phyloP scores from a whole-genome alignment of 2,797 vertebrate genomes.

The Kryptopterus vitreolus region DNA sequence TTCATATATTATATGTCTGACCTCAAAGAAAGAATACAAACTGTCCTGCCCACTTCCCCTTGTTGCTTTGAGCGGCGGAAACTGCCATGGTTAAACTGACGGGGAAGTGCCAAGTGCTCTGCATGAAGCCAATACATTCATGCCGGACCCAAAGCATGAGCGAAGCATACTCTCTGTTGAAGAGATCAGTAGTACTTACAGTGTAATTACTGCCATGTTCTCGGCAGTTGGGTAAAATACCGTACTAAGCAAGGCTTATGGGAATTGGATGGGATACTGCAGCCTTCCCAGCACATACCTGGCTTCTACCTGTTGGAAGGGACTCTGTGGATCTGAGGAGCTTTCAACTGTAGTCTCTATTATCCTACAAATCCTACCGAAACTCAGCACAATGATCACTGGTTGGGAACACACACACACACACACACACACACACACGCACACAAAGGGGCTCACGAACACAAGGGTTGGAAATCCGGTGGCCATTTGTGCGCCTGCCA shows the following conservation, averaged over 20 bases:
- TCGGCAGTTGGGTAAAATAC: slow-evolving; percentile 61
- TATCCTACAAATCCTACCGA: slow-evolving; percentile 61
- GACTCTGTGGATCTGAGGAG: slow-evolving; percentile 61
- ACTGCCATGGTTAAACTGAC: slow-evolving; percentile 50
- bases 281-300: slow-evolving; percentile 58
- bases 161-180: slow-evolving; percentile 58
- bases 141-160: slow-evolving; percentile 59
- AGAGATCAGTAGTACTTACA: slow-evolving; percentile 59
- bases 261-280: slow-evolving; percentile 56
- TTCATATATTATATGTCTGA: slow-evolving; percentile 56
- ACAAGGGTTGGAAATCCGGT: background rate
- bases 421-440: slow-evolving; percentile 11
- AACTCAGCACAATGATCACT: slow-evolving; percentile 44
- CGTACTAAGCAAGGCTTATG: slow-evolving; percentile 57
- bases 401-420: slow-evolving; percentile 31
- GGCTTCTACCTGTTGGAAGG: slow-evolving; percentile 62
- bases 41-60: slow-evolving; percentile 45
- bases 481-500: background rate
- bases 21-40: slow-evolving; percentile 49
- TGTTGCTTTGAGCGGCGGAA: slow-evolving; percentile 54
- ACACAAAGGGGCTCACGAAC: slow-evolving; percentile 31
- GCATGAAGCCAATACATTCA: slow-evolving; percentile 61
- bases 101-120: slow-evolving; percentile 46
- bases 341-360: slow-evolving; percentile 56
- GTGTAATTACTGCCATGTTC: slow-evolving; percentile 61